These are phyloP conservation scores for Sylvilagus floridanus DNA, from an alignment of 2,797 vertebrate genomes.

Conservation along the genomic window DNA sequence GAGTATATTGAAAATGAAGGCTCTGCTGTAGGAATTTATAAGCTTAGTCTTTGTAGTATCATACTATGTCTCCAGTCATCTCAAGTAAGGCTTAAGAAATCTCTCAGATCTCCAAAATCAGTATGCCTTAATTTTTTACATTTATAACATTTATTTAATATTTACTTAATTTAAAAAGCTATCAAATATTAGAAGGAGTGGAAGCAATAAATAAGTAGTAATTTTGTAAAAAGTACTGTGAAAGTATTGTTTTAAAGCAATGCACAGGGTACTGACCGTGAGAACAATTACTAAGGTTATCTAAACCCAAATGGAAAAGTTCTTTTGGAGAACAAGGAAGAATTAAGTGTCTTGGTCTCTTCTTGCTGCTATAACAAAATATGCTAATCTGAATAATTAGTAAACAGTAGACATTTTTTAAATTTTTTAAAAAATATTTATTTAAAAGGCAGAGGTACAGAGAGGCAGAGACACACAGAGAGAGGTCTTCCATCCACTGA, in stretches of 20 bases:
- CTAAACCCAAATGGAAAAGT: background rate
- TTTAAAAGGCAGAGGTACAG: too few relatives aligned
- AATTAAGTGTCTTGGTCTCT: background rate
- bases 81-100: constrained; percentile 31
- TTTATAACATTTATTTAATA: background rate
- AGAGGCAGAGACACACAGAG: too few relatives aligned
- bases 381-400: background rate
- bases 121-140: constrained; percentile 55
- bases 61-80: background rate
- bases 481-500: too few relatives aligned
- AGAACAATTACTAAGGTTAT: background rate
- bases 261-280: background rate
- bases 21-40: constrained; percentile 19
- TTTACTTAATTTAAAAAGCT: background rate
- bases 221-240: background rate
- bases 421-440: too few relatives aligned
- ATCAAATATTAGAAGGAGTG: background rate
- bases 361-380: background rate
- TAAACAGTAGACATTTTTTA: background rate
- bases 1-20: constrained; percentile 52
- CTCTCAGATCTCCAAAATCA: constrained; percentile 25
- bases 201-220: background rate
- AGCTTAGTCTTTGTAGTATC: background rate
- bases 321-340: background rate
- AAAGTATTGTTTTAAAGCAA: background rate